Percentiles rank a stretch among this genome's conserved stretches.
phyloP scores from a whole-genome alignment of 2,888 invertebrate genomes.

The Eupsilia transversa region DNA sequence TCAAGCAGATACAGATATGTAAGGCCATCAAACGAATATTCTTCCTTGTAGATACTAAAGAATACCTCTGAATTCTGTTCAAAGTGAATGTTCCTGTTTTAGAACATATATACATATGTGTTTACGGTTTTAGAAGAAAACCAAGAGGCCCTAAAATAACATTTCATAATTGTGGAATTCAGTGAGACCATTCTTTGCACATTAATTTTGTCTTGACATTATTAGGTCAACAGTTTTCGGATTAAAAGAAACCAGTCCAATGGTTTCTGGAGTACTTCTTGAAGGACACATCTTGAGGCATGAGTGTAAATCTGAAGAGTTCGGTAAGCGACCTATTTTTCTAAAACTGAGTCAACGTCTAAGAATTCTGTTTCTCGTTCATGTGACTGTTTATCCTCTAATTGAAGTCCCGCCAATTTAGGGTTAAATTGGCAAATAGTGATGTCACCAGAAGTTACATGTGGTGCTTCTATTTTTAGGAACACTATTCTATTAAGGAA shows the following conservation, averaged over 20 bases:
- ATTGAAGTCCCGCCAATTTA: conserved; percentile 72
- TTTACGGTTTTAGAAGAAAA: conserved; percentile 11
- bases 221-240: conserved; percentile 25
- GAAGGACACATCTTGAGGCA: conserved; percentile 14
- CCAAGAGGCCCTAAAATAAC: conserved; percentile 11
- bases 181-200: conserved; percentile 4
- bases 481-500: conserved; percentile 42
- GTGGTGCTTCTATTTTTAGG: conserved; percentile 57
- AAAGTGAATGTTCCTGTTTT: conserved; percentile 27
- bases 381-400: conserved; percentile 62
- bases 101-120: conserved; percentile 6
- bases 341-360: conserved; percentile 71
- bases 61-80: conserved; percentile 20
- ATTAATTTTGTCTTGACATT: conserved; percentile 18
- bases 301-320: conserved; percentile 39
- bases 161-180: conserved; percentile 14
- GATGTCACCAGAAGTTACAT: conserved; percentile 68
- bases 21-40: conserved; percentile 31
- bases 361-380: conserved; percentile 65
- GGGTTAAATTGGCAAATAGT: conserved; percentile 66
- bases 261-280: conserved; percentile 5
- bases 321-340: conserved; percentile 60
- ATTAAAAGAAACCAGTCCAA: conserved; percentile 31
- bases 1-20: conserved; percentile 8
- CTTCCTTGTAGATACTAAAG: conserved; percentile 3